These are phyloP conservation scores for Monodelphis domestica DNA, from an alignment of 2,797 vertebrate genomes.

Conservation along the genomic window DNA sequence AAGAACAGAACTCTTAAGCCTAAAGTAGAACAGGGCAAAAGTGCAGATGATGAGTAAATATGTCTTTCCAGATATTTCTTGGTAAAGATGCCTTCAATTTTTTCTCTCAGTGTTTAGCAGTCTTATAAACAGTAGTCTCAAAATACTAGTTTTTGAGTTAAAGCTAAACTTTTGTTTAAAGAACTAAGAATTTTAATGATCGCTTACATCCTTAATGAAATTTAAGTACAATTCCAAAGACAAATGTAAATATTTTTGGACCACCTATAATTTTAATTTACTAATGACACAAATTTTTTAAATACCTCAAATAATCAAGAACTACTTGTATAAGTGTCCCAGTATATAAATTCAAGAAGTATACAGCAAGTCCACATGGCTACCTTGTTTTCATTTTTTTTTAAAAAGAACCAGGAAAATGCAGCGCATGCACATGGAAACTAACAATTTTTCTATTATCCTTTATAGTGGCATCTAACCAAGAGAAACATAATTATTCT, in stretches of 20 bases:
- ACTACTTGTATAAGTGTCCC: not conserved
- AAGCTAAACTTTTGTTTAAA: not conserved
- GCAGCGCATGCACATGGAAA: not conserved
- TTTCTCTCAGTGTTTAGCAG: not conserved
- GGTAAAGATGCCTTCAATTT: constrained; percentile 42
- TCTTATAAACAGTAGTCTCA: not conserved
- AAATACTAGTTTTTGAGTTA: not conserved
- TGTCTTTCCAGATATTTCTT: not conserved
- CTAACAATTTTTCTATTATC: not conserved
- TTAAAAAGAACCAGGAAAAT: not conserved
- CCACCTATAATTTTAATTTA: constrained; percentile 15
- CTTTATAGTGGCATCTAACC: not conserved
- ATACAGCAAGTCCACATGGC: not conserved
- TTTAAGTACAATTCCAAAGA: constrained; percentile 37
- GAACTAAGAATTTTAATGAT: constrained; percentile 26
- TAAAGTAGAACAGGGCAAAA: not conserved
- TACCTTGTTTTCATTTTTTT: not conserved
- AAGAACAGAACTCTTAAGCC: not conserved
- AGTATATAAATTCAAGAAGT: not conserved
- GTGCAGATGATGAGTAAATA: not conserved
- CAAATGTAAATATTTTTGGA: constrained; percentile 21
- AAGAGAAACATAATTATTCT: not conserved
- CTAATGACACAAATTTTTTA: constrained; percentile 1
- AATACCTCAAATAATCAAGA: constrained; percentile 6
- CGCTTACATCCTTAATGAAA: constrained; percentile 37